These are phyloP conservation scores for Acronicta aceris DNA, from an alignment of 2,888 invertebrate species.

Conservation along the genomic window DNA sequence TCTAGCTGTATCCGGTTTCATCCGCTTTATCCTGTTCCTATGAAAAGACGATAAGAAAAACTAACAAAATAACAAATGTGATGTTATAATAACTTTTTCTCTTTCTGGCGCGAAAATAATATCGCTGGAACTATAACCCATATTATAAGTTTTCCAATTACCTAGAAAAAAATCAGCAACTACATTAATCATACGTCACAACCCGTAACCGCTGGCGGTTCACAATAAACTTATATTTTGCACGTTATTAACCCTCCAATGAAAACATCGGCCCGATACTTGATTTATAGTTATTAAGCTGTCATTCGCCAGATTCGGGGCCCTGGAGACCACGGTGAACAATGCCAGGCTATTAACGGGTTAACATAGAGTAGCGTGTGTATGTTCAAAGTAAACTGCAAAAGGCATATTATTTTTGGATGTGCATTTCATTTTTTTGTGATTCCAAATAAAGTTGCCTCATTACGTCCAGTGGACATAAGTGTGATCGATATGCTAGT, in stretches of 20 bases:
- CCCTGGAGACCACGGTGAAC: constrained; percentile 60
- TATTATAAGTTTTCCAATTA: constrained; percentile 53
- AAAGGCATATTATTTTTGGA: constrained; percentile 38
- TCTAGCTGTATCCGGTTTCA: too few relatives aligned
- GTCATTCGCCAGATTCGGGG: constrained; percentile 71
- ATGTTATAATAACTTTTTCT: not conserved
- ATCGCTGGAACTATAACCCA: constrained; percentile 1
- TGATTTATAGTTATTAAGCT: constrained; percentile 86
- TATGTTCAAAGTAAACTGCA: constrained; percentile 29
- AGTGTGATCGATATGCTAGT: too few relatives aligned
- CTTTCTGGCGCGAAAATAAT: constrained; percentile 8
- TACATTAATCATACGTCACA: constrained; percentile 53
- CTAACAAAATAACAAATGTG: too few relatives aligned
- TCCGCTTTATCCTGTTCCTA: too few relatives aligned
- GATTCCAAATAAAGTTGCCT: too few relatives aligned
- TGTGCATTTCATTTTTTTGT: not conserved
- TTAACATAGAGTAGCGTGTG: constrained; percentile 53
- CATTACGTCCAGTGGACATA: too few relatives aligned
- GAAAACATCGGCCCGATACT: constrained; percentile 72
- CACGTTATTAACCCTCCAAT: constrained; percentile 70
- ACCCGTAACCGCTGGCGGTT: constrained; percentile 41
- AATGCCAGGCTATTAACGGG: constrained; percentile 73
- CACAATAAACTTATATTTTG: constrained; percentile 74
- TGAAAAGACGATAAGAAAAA: too few relatives aligned
- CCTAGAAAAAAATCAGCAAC: constrained; percentile 32